Evolutionary conservation across 1,140 invertebrate genomes (phyloP), one percentile per base, ranked within the genome.

Genomic region (Ceratitis capitata): DNA sequence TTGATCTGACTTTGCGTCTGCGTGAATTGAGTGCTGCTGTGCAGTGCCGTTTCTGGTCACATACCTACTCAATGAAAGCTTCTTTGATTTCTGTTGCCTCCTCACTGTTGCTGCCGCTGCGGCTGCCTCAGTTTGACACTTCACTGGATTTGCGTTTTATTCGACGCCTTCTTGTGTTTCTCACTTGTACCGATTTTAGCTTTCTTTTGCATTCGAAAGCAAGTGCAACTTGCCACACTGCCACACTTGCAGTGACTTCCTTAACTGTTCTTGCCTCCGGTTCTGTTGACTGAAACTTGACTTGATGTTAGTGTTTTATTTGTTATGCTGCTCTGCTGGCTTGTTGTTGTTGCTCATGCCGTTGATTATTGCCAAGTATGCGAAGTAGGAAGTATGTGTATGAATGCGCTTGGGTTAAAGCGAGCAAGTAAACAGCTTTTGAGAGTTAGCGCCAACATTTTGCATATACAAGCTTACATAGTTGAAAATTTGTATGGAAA

Each of bases 171-270:
- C 9, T 42, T 9, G 14, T 35, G 4, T 19, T 69, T 39, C 35
- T 14, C 14, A 35, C 35, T 35, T 45, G 12, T 6, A 23, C n/a
- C 19, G 0, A 7, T 78, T 78, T 6, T 23, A 39, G 7, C 7
- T 35, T 69, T n/a, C 9, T 26, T 47, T 26, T 78, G 19, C n/a
- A 45, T 61, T 61, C 56, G 29, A 78, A 35, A 10, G 7, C 69
- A 78, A 47, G 39, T 45, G 39, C n/a, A 78, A 35, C 69, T 78
- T 78, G 69, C 69, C 69, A 78, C 39, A 78, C 69, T 78, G 69
- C 69, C 69, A 78, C 39, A 78, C 69, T 78, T 53, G n/a, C 35
- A n/a, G 26, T 83, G 47, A 53, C 82, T 83, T 53, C 16, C 82
- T 83, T 83, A 49, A 56, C 82, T 39, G 26, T 83, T 83, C 47